Conservation (phyloP, 2,888 invertebrate genomes). For the Drosophila prostipennis region DNA sequence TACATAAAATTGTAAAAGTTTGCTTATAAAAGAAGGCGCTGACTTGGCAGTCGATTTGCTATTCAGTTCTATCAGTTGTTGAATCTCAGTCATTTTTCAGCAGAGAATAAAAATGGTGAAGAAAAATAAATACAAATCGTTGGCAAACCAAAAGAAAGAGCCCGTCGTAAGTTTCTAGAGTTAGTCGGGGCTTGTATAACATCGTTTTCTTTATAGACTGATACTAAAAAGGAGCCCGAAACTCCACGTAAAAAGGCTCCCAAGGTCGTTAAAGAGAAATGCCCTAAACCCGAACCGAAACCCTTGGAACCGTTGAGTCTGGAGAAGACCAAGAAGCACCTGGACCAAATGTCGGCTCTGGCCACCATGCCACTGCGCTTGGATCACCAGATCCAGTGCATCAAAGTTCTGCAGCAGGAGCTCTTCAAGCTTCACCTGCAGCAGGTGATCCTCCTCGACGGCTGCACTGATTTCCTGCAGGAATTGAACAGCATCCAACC, state of each 20-base stretch:
- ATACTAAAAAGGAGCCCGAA: neutral
- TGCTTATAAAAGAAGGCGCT: neutral
- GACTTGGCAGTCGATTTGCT: neutral
- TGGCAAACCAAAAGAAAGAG: conserved; percentile 23
- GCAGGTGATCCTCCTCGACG: conserved; percentile 36
- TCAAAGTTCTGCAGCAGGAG: conserved; percentile 35
- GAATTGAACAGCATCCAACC: conserved; percentile 33
- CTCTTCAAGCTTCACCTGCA: conserved; percentile 32
- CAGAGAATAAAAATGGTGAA: conserved; percentile 36
- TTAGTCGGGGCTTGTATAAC: accelerated
- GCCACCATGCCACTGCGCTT: conserved; percentile 34
- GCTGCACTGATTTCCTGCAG: conserved; percentile 31
- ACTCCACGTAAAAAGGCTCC: neutral
- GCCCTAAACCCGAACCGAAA: neutral
- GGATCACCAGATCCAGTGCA: conserved; percentile 32
- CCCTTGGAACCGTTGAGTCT: neutral
- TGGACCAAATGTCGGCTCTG: conserved; percentile 27
- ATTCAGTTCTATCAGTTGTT: neutral
- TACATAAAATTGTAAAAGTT: conserved; percentile 14
- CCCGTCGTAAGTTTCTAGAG: neutral
- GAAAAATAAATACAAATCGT: conserved; percentile 35
- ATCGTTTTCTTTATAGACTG: neutral
- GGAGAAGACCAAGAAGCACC: conserved; percentile 16
- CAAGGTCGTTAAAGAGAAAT: neutral
- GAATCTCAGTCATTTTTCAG: neutral